Evolutionary conservation across 2,113 vertebrate species (phyloP).

Genomic region (Alethe diademata): DNA sequence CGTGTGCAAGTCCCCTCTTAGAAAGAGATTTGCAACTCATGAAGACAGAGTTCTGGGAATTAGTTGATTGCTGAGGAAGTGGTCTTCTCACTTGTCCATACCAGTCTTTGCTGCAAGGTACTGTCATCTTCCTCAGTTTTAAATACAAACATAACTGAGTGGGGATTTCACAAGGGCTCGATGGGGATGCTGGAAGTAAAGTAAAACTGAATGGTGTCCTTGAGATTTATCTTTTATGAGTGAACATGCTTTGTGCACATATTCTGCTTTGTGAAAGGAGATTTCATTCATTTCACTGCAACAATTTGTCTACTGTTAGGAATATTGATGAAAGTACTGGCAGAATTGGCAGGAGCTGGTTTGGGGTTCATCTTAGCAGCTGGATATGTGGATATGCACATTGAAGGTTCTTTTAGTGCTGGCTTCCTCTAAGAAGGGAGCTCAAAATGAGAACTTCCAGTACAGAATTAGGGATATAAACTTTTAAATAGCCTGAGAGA

Average conservation of each 20-base stretch:
- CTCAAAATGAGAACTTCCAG: background rate
- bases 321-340: background rate
- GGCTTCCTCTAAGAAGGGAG: background rate
- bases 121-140: background rate
- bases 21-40: background rate
- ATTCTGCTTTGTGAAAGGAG: background rate
- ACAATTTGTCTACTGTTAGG: background rate
- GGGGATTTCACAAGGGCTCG: background rate
- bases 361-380: background rate
- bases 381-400: background rate
- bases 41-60: background rate
- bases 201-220: background rate
- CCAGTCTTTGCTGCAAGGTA: background rate
- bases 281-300: background rate
- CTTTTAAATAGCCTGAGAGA: background rate
- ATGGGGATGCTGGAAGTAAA: background rate
- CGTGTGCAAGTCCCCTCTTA: rapidly evolving
- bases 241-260: background rate
- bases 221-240: background rate
- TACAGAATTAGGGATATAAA: background rate
- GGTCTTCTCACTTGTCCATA: background rate
- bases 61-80: background rate
- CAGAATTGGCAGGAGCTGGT: background rate
- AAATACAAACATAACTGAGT: background rate
- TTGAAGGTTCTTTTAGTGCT: background rate